Percentiles rank a stretch among this genome's conserved stretches.
Evolutionary conservation across 2,888 invertebrate genomes (phyloP).

Genomic region (Andrena dorsata): DNA sequence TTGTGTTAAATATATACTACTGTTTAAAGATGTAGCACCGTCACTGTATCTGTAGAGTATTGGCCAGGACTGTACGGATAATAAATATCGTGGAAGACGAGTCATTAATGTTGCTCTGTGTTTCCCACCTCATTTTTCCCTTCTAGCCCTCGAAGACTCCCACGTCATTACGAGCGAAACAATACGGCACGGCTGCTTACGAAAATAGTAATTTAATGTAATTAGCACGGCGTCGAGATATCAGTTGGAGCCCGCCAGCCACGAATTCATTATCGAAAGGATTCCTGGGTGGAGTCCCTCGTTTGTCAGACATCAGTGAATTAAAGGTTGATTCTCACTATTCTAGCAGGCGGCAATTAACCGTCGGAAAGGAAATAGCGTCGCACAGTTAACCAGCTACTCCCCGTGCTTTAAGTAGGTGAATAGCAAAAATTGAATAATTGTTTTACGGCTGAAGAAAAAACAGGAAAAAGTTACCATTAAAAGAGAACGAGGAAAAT

Average conservation of each 20-base stretch:
- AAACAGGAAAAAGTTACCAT: too few species aligned
- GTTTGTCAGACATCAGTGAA: slow-evolving; percentile 66
- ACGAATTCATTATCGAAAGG: slow-evolving; percentile 47
- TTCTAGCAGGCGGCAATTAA: too few species aligned
- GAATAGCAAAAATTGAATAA: too few species aligned
- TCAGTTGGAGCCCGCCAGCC: neutral
- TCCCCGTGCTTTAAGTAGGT: too few species aligned
- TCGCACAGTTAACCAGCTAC: too few species aligned
- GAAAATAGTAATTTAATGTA: slow-evolving; percentile 49
- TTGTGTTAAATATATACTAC: too few species aligned
- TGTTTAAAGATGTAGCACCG: neutral
- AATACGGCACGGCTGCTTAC: neutral
- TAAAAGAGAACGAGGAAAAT: too few species aligned
- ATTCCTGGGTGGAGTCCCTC: slow-evolving; percentile 55
- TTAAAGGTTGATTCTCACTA: slow-evolving; percentile 37
- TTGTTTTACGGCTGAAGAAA: too few species aligned
- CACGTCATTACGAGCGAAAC: slow-evolving; percentile 18
- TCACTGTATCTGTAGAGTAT: neutral
- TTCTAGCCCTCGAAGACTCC: slow-evolving; percentile 23
- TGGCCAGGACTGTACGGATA: neutral
- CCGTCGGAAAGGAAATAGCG: too few species aligned
- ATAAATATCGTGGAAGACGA: neutral
- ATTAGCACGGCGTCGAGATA: slow-evolving; percentile 43
- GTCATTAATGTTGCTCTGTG: neutral
- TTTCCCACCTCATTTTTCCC: slow-evolving; percentile 20